Conservation (phyloP, 2,797 vertebrate species). For the Chiropotes sagulatus region DNA sequence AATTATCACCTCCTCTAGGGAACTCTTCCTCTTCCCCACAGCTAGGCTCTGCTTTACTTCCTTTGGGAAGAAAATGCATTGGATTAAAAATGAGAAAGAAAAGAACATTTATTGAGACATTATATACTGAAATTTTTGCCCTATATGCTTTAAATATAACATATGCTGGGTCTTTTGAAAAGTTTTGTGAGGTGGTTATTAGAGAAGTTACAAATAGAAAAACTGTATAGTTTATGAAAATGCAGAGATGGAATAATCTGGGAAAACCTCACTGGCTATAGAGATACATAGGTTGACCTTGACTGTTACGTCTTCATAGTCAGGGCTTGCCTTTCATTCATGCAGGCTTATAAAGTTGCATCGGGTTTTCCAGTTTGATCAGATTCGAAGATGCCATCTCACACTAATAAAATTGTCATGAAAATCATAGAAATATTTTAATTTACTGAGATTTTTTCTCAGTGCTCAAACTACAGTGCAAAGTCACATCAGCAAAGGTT, state of each 20-base stretch:
- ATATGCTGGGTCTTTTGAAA: neutral
- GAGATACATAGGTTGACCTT: neutral
- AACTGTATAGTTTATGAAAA: neutral
- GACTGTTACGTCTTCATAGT: neutral
- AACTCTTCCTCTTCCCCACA: neutral
- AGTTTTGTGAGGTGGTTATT: neutral
- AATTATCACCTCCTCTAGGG: neutral
- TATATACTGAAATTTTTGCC: neutral
- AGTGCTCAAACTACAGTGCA: neutral
- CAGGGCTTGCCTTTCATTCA: neutral
- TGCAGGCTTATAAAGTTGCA: neutral
- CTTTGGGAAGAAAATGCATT: neutral
- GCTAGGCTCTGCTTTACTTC: neutral
- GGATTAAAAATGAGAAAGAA: constrained; percentile 4
- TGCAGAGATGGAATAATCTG: neutral
- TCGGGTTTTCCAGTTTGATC: neutral
- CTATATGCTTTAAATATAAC: neutral
- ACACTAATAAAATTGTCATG: neutral
- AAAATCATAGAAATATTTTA: neutral
- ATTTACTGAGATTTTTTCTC: neutral
- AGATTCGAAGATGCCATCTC: neutral
- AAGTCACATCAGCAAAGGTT: neutral
- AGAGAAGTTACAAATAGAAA: neutral
- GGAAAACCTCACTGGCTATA: neutral
- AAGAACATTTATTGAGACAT: neutral